A percentile compares a stretch with the other conserved stretches of the same genome.
Evolutionary conservation across 2,888 invertebrate species (phyloP).

Genomic region (Shargacucullia verbasci): DNA sequence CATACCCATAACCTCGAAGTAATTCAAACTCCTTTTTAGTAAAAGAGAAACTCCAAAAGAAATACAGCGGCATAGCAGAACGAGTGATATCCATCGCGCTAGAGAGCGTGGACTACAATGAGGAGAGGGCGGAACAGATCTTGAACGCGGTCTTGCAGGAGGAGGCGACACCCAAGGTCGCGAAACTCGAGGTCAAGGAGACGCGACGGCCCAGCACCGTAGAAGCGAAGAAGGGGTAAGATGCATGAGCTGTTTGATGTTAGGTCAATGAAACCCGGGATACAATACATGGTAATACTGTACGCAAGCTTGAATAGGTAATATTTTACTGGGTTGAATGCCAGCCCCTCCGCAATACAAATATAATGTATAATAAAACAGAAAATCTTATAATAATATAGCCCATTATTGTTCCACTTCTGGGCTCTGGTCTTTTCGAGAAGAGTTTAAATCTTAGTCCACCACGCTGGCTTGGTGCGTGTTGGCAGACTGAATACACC

Average conservation of each 20-base stretch:
- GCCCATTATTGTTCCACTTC: too few species aligned
- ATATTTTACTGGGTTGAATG: too few species aligned
- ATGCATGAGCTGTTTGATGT: conserved; percentile 46
- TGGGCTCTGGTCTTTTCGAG: too few species aligned
- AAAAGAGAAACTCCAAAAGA: conserved; percentile 91
- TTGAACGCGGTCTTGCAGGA: conserved; percentile 93
- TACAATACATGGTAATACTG: neutral
- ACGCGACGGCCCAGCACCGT: conserved; percentile 53
- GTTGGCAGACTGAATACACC: too few species aligned
- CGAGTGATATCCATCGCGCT: conserved; percentile 95
- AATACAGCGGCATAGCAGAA: conserved; percentile 93
- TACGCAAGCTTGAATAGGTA: conserved; percentile 1
- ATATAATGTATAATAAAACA: too few species aligned
- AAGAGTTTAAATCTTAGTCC: too few species aligned
- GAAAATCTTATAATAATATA: too few species aligned
- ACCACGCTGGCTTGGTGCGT: too few species aligned
- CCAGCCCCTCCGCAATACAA: too few species aligned
- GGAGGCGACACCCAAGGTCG: conserved; percentile 65
- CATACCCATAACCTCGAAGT: neutral
- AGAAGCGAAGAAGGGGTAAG: conserved; percentile 75
- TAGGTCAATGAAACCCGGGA: conserved; percentile 5
- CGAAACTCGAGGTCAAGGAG: conserved; percentile 63
- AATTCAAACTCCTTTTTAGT: conserved; percentile 83
- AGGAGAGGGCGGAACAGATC: conserved; percentile 94
- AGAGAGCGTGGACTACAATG: conserved; percentile 96